phyloP scores from a whole-genome alignment of 2,113 vertebrate genomes.

The Campylomormyrus tamandua region DNA sequence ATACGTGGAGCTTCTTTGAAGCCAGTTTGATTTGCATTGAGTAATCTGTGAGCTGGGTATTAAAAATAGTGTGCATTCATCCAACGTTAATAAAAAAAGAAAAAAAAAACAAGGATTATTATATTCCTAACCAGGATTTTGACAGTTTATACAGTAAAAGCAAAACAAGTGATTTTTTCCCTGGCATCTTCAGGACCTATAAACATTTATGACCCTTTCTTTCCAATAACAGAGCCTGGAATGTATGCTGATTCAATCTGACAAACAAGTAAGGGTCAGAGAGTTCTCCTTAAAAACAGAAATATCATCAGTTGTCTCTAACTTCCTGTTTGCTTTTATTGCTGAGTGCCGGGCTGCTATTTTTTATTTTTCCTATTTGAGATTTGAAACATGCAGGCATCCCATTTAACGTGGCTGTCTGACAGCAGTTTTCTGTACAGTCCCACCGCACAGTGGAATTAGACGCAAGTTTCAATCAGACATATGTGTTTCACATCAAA shows the following conservation, averaged over 20 bases:
- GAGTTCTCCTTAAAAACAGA: constrained; percentile 1
- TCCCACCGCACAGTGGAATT: not conserved
- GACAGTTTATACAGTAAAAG: not conserved
- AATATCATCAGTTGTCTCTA: not conserved
- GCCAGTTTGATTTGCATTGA: not conserved
- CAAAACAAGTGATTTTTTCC: not conserved
- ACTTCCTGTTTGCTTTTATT: constrained; percentile 9
- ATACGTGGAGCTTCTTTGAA: not conserved
- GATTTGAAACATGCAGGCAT: not conserved
- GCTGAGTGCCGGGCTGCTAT: not conserved
- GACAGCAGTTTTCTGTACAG: not conserved
- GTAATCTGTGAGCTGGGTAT: not conserved
- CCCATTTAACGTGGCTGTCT: not conserved
- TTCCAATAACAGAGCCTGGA: not conserved
- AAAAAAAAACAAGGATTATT: not conserved
- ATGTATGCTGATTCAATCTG: not conserved
- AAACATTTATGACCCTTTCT: not conserved
- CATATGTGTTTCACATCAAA: constrained; percentile 1
- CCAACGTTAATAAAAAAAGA: not conserved
- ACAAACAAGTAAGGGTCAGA: constrained; percentile 5
- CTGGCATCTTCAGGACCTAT: not conserved
- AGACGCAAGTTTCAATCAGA: not conserved
- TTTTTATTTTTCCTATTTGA: not conserved
- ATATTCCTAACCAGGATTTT: not conserved
- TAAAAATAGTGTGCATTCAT: not conserved